Base-by-base conservation (phyloP, 2,797 vertebrate genomes). In the Acanthurus lineatus region DNA sequence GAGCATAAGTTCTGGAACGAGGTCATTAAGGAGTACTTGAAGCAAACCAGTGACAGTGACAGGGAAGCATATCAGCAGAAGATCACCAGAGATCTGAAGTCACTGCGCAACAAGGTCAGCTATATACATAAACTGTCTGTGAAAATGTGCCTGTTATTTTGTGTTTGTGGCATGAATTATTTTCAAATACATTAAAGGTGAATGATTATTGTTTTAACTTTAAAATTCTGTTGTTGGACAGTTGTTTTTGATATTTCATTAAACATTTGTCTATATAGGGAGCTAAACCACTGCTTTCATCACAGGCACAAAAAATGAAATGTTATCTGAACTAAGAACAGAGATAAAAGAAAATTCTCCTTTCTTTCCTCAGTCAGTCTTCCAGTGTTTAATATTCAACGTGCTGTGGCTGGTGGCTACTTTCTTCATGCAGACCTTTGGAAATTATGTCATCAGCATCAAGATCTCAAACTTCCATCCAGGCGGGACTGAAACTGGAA, bases 331-430 rank as follows among this genome's bases (percentile, higher is more conserved):
- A 9, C 25, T n/a, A 16, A 35, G 16, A 28, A 40, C 51, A 11
- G 49, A 66, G 20, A 61, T n/a, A 48, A 25, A 15, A 51, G 0
- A 73, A 54, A 48, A 12, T 4, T 53, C 1, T 77, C n/a, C 60
- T n/a, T 61, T 25, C 52, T 76, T 12, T 22, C 81, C 48, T 61
- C 89, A 96, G 96, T 93, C 93, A 0, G 95, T 96, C 45, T 96
- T 96, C 84, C 85, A 96, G 48, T 96, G 95, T 77, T 96, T 96
- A 86, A 96, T 96, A 45, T 19, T 96, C 68, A 96, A 96, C n/a
- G 73, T 95, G 58, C 87, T 96, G 40, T 96, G 96, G 96, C 92
- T 96, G 28, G 96, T 96, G 25, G 96, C 96, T 5, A 96, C 96
- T 10, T 96, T 96, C 86, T 93, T 96, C 87, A 92, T 96, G 62